Evolutionary conservation across 2,797 vertebrate genomes (phyloP), one percentile per base, ranked within the genome.

Genomic region (Agapornis canus): DNA sequence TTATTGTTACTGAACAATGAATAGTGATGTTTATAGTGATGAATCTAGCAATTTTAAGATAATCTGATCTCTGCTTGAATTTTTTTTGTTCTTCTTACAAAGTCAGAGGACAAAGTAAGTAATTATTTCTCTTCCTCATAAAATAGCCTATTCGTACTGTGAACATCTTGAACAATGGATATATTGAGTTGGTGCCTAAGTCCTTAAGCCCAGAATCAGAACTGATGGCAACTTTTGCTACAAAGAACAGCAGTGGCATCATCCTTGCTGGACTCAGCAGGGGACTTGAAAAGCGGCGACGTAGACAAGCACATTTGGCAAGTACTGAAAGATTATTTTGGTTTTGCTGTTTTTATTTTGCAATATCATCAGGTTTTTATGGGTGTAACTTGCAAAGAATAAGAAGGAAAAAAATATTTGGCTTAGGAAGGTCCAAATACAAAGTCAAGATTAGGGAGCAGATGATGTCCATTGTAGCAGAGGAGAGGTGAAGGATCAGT

Each of bases 221-320:
- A 95, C 25, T 99, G 75, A 98, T 99, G 97, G 98, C 97, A 81
- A 99, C 98, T 73, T 99, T 99, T 97, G 98, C 98, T 87, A 99
- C 99, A 71, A 98, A 90, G 82, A 99, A 98, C 83, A 97, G 98
- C 84, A 99, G 97, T 20, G 99, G 99, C 43, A 78, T 99, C 79
- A 98, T 99, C 78, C 95, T 99, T 88, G 98, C 98, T 18, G 98
- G 98, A 19, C 94, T 99, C 42, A 98, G 97, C 84, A 96, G 95
- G 12, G 76, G 90, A 14, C 29, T 57, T 8, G 91, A 96, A 49
- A 98, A 94, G 68, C 97, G 97, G 21, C 95, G 31, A 10, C 96
- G 93, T 9, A 94, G 96, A 32, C 98, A 98, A 76, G 92, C 96
- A 2, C 96, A 96, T 31, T 92, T 97, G 98, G 99, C 99, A 92